Percentiles rank a stretch among this genome's conserved stretches.
Evolutionary conservation across 2,113 vertebrate species (phyloP).

Genomic region (Chinchilla lanigera): DNA sequence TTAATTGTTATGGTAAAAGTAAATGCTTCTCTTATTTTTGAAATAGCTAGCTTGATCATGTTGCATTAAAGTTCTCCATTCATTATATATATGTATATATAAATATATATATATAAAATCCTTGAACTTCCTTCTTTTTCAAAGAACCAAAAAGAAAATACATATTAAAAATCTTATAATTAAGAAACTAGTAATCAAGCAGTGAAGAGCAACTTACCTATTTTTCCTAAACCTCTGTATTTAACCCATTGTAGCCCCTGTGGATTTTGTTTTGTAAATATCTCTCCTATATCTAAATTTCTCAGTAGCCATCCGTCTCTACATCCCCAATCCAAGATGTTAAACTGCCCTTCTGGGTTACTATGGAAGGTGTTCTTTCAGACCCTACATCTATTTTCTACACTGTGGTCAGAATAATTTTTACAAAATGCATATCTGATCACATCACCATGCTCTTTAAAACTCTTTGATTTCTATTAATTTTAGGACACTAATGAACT

Average conservation of each 20-base stretch:
- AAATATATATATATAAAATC: background rate
- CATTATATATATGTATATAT: background rate
- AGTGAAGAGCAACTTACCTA: background rate
- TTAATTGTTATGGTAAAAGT: background rate
- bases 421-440: background rate
- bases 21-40: constrained; percentile 15
- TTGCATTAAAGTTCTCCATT: background rate
- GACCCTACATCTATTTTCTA: background rate
- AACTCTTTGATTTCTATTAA: background rate
- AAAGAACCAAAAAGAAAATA: background rate
- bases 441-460: background rate
- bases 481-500: background rate
- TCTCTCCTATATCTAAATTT: background rate
- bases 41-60: background rate
- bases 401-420: background rate
- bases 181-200: background rate
- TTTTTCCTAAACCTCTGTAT: background rate
- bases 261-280: background rate
- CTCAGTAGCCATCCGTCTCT: background rate
- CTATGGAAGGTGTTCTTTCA: background rate
- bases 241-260: background rate
- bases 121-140: background rate
- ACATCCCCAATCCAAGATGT: background rate
- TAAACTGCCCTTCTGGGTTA: background rate
- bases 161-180: background rate